Evolutionary conservation across 1,140 invertebrate species (phyloP), one percentile per base, ranked within the genome.

Genomic region (Ephestia elutella): DNA sequence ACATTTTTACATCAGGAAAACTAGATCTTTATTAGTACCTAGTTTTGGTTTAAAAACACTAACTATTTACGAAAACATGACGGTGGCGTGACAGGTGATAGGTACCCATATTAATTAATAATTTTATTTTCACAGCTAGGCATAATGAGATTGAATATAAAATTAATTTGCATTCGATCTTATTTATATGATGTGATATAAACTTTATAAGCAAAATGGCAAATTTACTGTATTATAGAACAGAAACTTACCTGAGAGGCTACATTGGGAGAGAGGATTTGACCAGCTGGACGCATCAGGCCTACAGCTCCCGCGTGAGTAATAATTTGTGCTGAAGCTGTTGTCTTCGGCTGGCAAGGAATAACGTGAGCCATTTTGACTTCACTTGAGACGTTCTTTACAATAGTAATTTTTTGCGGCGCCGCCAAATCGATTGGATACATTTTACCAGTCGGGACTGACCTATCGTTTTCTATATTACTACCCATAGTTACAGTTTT

Each of bases 361-460:
- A 86, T 76, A 55, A 86, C 68, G 74, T 87, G 82, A 64, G 82
- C 71, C 82, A 88, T 86, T 77, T 86, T 87, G 30, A 87, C 75
- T 57, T 87, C 85, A 70, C 79, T 87, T 9, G 85, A 68, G 59
- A 86, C 82, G 66, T 71, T 85, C 69, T 88, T 88, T n/a, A 88
- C 86, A 21, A 88, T 86, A 68, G 85, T 87, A 55, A 88, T 88
- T 73, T 88, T 88, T 71, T 85, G 85, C 57, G 85, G 83, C 49
- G 86, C 86, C 49, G 86, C 86, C 74, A 88, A 84, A 78, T 88
- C 86, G 61, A 88, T 88, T 48, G 86, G 86, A 83, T 87, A 86
- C 86, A 88, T 86, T 82, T 88, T 87, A 62, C 73, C 73, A 77
- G 76, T 74, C 63, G 80, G 71, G 55, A 80, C 60, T 56, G 86